Base-by-base conservation (phyloP, 1,140 invertebrate genomes). In the Bathynomus jamesi region DNA sequence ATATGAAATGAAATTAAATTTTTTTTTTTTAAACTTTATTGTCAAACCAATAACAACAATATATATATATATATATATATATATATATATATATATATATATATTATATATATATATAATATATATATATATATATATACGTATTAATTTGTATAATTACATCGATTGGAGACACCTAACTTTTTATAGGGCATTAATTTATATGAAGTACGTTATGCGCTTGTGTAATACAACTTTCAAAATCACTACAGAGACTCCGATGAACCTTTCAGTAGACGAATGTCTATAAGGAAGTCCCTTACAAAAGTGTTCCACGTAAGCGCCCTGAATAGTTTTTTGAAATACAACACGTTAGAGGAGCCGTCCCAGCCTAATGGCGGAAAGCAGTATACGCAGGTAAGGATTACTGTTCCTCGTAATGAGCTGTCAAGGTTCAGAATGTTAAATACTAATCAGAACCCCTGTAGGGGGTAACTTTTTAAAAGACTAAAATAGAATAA, bases 31-130 rank as follows among this genome's bases (percentile, higher is more conserved):
- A n/a, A n/a, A n/a, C n/a, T n/a, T n/a, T n/a, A n/a, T n/a, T n/a
- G n/a, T n/a, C n/a, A n/a, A n/a, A n/a, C n/a, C n/a, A n/a, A n/a
- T n/a, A n/a, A 63, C 28, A 4, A 21, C 17, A 21, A 63, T 63
- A 63, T 63, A 63, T 0, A 63, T 63, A 63, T 63, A 63, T 63
- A 4, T 63, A 63, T 63, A 63, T 63, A 63, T 63, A n/a, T n/a
- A n/a, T n/a, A n/a, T 3, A 63, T 21, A 4, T 63, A n/a, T 63
- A 25, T 21, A 25, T n/a, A n/a, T 63, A 1, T n/a, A 63, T 3
- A 63, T 63, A 21, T 3, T 63, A 63, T 63, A 63, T 3, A 63
- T 63, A 63, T 63, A 63, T 63, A 63, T 3, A 60, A 25, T 3
- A 25, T 3, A 25, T 25, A 2, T 25, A 40, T 63, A 63, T 63